Percentiles rank a stretch among this genome's conserved stretches.
These are phyloP conservation scores for Nyctereutes procyonoides DNA, from an alignment of 2,113 vertebrate species.

Conservation along the genomic window DNA sequence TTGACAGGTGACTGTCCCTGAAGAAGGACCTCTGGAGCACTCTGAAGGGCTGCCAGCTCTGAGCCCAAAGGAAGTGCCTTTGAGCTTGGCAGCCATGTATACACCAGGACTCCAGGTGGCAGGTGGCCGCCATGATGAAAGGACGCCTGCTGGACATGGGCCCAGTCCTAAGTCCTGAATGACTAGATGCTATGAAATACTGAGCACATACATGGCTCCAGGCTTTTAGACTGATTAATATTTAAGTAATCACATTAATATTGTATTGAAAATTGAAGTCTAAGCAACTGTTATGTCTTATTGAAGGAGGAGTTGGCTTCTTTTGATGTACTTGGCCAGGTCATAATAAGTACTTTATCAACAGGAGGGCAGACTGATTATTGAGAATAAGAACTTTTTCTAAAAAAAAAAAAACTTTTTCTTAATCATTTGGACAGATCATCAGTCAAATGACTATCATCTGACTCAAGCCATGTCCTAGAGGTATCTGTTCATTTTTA, in stretches of 20 bases:
- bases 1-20: not conserved
- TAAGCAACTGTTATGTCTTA: constrained; percentile 73
- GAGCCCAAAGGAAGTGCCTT: not conserved
- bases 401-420: no score
- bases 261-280: constrained; percentile 69
- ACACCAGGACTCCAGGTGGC: not conserved
- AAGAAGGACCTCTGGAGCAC: not conserved
- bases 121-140: constrained; percentile 39
- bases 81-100: not conserved
- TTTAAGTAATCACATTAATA: constrained; percentile 81
- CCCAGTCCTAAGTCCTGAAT: constrained; percentile 4
- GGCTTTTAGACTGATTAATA: constrained; percentile 80
- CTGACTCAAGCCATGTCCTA: not conserved
- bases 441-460: constrained; percentile 18
- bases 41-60: not conserved
- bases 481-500: constrained; percentile 44
- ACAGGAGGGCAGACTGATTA: constrained; percentile 1
- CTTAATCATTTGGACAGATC: constrained; percentile 13
- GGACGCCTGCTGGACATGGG: not conserved
- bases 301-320: constrained; percentile 36
- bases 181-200: constrained; percentile 68
- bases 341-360: not conserved
- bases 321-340: not conserved
- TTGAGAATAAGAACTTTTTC: not conserved
- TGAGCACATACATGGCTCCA: constrained; percentile 53